Percentiles rank a stretch among this genome's conserved stretches.
Conservation (phyloP, 2,888 invertebrate species). For the Lottia scabra region DNA sequence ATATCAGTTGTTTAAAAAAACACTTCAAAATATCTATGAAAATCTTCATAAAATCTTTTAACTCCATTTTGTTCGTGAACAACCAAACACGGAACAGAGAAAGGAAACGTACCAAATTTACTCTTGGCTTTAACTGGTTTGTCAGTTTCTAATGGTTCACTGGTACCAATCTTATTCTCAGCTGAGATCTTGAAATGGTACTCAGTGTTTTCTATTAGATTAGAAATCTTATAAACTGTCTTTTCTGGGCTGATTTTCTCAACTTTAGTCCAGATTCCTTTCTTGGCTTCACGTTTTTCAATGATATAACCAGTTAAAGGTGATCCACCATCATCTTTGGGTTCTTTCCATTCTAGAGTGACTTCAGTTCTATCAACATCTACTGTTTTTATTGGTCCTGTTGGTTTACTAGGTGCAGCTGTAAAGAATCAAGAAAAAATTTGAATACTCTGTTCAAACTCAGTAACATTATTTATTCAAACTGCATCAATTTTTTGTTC, state of each 20-base stretch:
- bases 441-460: no score
- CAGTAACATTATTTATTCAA: no score
- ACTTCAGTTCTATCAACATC: conserved; percentile 41
- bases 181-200: conserved; percentile 61
- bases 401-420: conserved; percentile 42
- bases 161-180: conserved; percentile 43
- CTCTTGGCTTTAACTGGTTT: conserved; percentile 43
- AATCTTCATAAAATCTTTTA: neutral
- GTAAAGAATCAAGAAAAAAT: no score
- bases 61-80: no score
- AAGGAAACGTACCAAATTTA: conserved; percentile 55
- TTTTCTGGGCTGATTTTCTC: conserved; percentile 14
- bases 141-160: conserved; percentile 69
- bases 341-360: conserved; percentile 50
- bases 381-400: conserved; percentile 69
- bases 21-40: neutral
- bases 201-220: conserved; percentile 49
- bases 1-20: no score
- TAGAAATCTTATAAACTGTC: conserved; percentile 27
- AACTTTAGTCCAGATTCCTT: conserved; percentile 26
- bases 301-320: conserved; percentile 52
- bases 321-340: conserved; percentile 54
- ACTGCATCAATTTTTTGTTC: no score
- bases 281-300: conserved; percentile 45
- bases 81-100: no score